These are phyloP conservation scores for Phoeniculus purpureus DNA, from an alignment of 2,797 vertebrate genomes.

Conservation along the genomic window DNA sequence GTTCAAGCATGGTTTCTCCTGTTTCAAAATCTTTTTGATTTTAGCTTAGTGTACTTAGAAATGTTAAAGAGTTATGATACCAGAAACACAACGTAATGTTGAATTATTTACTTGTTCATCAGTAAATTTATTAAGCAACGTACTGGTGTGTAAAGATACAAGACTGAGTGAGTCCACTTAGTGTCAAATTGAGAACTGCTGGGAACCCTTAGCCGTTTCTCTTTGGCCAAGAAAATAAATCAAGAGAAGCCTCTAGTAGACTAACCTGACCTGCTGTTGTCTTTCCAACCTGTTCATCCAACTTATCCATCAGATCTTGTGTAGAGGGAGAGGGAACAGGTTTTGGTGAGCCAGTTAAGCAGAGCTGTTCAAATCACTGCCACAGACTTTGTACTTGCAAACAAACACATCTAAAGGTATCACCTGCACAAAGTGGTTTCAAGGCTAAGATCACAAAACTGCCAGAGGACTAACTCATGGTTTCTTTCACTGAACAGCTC, in stretches of 20 bases:
- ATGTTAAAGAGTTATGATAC: conserved; percentile 4
- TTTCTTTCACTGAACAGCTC: neutral
- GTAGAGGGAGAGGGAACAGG: neutral
- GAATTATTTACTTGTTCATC: neutral
- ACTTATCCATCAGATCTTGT: neutral
- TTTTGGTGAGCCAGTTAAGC: neutral
- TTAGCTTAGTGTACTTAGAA: conserved; percentile 32
- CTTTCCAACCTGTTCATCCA: neutral
- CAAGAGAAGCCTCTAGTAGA: neutral
- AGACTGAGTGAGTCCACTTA: neutral
- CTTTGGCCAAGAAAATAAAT: neutral
- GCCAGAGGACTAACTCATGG: neutral
- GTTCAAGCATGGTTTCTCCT: conserved; percentile 31
- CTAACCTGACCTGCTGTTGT: neutral
- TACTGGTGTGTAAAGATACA: neutral
- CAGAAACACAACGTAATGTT: neutral
- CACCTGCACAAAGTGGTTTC: neutral
- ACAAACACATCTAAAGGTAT: neutral
- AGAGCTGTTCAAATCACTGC: neutral
- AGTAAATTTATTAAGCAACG: neutral
- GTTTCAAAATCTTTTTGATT: conserved; percentile 40
- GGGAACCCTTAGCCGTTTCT: neutral
- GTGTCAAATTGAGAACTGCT: neutral
- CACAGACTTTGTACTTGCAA: neutral
- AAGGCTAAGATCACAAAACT: neutral